Base-by-base conservation (phyloP, 2,888 invertebrate genomes). In the Dryadula phaetusa region DNA sequence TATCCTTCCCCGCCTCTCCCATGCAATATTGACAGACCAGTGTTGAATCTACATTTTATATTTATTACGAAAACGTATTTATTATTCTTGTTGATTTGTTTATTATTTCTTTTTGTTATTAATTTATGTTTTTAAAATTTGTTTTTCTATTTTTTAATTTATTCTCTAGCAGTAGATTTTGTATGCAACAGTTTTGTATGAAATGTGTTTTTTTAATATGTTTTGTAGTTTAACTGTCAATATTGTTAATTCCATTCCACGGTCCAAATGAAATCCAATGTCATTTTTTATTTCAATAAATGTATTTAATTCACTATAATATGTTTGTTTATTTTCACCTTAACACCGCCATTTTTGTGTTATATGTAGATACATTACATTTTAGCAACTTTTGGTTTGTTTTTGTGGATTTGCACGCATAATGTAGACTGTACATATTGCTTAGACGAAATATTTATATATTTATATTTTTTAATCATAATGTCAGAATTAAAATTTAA, bases 271-370 rank as follows among this genome's bases (percentile, higher is more conserved):
- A 79, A 75, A 79, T 86, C 89, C 86, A 66, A 89, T 91, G 92
- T 92, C 92, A 92, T 92, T 92, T 87, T 87, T 90, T 90, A 90
- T 92, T 92, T 92, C 92, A 92, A 92, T 92, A 92, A 92, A 92
- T 86, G 88, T 91, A 89, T 90, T 87, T 82, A 82, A 74, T 52
- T 80, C 76, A 80, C 81, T 79, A 60, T 82, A 76, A 77, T 80
- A 69, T 79, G 79, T 82, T 82, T 80, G 79, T 84, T 86, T 86
- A 81, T 81, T 83, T 77, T 74, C 56, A 66, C 64, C 52, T 71
- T 73, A 64, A 46, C 44, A 62, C 64, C 61, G 53, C 44, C 10
- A 52, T 60, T 37, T n/a, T 47, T 58, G 46, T 58, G 25, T 49
- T 58, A 20, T 32, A 44, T 20, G 18, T 46, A n/a, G n/a, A n/a